Base-by-base conservation (phyloP, 1,140 invertebrate genomes). In the Drosophila ercepeae region DNA sequence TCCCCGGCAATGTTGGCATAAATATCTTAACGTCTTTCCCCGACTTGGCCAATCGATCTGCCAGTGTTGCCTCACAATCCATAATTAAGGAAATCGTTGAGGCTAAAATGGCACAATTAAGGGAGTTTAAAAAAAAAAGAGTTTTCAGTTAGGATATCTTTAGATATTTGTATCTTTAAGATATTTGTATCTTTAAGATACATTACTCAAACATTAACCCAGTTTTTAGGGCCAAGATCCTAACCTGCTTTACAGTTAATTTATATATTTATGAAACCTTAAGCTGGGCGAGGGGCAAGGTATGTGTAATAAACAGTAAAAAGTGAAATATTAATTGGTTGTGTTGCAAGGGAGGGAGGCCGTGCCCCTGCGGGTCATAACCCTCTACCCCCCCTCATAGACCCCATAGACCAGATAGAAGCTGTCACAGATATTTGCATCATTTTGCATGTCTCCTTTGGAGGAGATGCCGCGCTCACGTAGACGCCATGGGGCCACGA, bases 361-460 rank as follows among this genome's bases (percentile, higher is more conserved):
- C 53, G 60, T 59, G 53, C 53, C 32, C 27, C 29, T n/a, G n/a
- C n/a, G n/a, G n/a, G n/a, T n/a, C 39, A 18, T 14, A 39, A 7
- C 8, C 36, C 0, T 1, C 27, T 1, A 29, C 27, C 27, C 27
- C 27, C 8, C 27, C 8, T 18, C 27, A 3, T 18, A 13, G 27
- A 21, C 8, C 6, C 14, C 13, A 19, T 45, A 45, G 19, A 18
- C 3, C 11, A 18, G 8, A 25, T 7, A 18, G 29, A 16, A 41
- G 53, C 70, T 78, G 76, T 79, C 71, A 67, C 71, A 79, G 71
- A 61, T 83, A 75, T 84, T 84, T 86, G 81, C 81, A 75, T 86
- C 72, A 84, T 88, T 88, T 84, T 81, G 81, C 81, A 88, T 84
- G 81, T 73, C 61, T 72, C 81, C 79, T 84, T 84, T 86, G 81